A percentile compares a stretch with the other conserved stretches of the same genome.
phyloP scores from a whole-genome alignment of 2,888 invertebrate genomes.

The Odontocerum albicorne region DNA sequence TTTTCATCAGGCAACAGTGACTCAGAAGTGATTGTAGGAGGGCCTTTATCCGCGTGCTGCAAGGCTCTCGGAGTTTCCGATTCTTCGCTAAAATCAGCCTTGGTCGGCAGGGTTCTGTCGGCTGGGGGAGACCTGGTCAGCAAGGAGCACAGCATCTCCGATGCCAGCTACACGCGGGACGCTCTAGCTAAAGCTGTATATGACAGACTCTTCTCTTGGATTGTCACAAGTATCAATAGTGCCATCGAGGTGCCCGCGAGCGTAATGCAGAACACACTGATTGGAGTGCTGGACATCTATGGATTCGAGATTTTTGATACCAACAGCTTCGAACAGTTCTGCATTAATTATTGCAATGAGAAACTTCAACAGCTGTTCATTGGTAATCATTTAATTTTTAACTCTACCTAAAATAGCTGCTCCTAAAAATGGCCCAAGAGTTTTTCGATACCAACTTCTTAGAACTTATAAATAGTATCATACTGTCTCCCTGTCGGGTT shows the following conservation, averaged over 20 bases:
- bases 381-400: conserved; percentile 62
- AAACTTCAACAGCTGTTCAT: conserved; percentile 97
- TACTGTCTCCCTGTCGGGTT: too few relatives aligned
- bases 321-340: conserved; percentile 98
- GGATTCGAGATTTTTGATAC: conserved; percentile 98
- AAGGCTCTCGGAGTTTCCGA: conserved; percentile 61
- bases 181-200: conserved; percentile 96
- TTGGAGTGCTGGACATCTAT: conserved; percentile 97
- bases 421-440: too few relatives aligned
- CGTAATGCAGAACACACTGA: conserved; percentile 74
- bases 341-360: conserved; percentile 99
- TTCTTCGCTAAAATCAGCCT: conserved; percentile 68
- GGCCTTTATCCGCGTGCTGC: conserved; percentile 51
- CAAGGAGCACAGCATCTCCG: conserved; percentile 83
- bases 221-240: conserved; percentile 88
- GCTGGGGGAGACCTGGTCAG: conserved; percentile 91
- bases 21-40: conserved; percentile 63
- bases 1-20: conserved; percentile 64
- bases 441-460: too few relatives aligned
- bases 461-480: too few relatives aligned
- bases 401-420: background rate
- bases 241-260: conserved; percentile 78
- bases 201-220: conserved; percentile 92
- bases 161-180: conserved; percentile 87
- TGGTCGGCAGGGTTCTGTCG: conserved; percentile 87